phyloP scores from a whole-genome alignment of 2,888 invertebrate genomes.

The Apamea sordens region DNA sequence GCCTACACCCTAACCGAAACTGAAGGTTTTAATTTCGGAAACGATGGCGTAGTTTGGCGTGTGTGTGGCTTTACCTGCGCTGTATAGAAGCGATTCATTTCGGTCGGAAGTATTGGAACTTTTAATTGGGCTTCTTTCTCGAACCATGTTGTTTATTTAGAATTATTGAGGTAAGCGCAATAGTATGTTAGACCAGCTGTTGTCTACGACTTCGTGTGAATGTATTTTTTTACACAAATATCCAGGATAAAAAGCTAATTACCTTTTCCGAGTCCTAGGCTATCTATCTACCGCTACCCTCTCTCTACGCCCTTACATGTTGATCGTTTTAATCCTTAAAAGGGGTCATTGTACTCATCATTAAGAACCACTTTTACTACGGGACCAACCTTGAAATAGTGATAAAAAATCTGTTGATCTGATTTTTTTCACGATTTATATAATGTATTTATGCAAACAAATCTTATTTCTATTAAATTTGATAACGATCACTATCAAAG shows the following conservation, averaged over 20 bases:
- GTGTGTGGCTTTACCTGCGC: constrained; percentile 42
- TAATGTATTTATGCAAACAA: too few species aligned
- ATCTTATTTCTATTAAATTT: not conserved
- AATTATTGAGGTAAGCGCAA: not conserved
- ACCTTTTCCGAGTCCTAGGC: not conserved
- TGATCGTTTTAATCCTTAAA: too few species aligned
- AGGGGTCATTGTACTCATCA: too few species aligned
- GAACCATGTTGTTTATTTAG: constrained; percentile 16
- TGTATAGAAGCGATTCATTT: constrained; percentile 45
- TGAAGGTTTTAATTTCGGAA: constrained; percentile 51
- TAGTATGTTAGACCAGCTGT: too few species aligned
- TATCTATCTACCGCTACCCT: not conserved
- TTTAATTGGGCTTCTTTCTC: constrained; percentile 56
- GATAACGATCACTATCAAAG: not conserved
- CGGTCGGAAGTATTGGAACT: constrained; percentile 53
- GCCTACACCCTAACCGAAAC: constrained; percentile 14
- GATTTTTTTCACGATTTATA: too few species aligned
- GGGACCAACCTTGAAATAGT: too few species aligned
- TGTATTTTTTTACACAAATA: not conserved
- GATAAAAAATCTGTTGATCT: too few species aligned
- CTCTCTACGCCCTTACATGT: too few species aligned
- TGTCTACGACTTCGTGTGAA: too few species aligned
- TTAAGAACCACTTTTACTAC: too few species aligned
- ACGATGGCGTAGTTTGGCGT: constrained; percentile 40
- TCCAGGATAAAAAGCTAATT: not conserved